Evolutionary conservation across 1,140 invertebrate species (phyloP).

Genomic region (Drosophila gunungcola): DNA sequence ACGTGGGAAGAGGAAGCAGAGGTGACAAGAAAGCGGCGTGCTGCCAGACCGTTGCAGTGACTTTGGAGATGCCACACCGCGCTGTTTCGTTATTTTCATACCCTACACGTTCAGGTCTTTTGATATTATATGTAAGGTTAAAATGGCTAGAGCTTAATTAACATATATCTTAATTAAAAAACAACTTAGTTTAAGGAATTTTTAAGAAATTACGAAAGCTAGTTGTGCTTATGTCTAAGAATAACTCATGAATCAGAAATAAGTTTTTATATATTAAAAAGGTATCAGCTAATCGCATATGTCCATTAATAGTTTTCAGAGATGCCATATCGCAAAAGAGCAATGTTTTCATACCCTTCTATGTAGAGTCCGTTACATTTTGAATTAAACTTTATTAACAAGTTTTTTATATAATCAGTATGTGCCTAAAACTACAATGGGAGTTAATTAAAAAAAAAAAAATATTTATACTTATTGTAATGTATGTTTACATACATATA

Average conservation of each 20-base stretch:
- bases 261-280: too few species aligned
- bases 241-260: too few species aligned
- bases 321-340: background rate
- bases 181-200: too few species aligned
- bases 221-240: too few species aligned
- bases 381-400: background rate
- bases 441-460: background rate
- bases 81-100: background rate
- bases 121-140: background rate
- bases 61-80: background rate
- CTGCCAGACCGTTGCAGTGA: background rate
- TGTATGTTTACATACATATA: background rate
- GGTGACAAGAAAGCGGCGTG: background rate
- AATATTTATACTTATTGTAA: background rate
- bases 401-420: too few species aligned
- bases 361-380: background rate
- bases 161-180: too few species aligned
- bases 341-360: slow-evolving; percentile 27
- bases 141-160: too few species aligned
- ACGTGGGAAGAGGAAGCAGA: slow-evolving; percentile 14
- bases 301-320: background rate
- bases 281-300: background rate
- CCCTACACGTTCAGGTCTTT: background rate
- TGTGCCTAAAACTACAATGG: background rate
- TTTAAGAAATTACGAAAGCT: too few species aligned